A percentile compares a stretch with the other conserved stretches of the same genome.
phyloP scores from a whole-genome alignment of 2,888 invertebrate genomes.

The Geophilus truncorum region DNA sequence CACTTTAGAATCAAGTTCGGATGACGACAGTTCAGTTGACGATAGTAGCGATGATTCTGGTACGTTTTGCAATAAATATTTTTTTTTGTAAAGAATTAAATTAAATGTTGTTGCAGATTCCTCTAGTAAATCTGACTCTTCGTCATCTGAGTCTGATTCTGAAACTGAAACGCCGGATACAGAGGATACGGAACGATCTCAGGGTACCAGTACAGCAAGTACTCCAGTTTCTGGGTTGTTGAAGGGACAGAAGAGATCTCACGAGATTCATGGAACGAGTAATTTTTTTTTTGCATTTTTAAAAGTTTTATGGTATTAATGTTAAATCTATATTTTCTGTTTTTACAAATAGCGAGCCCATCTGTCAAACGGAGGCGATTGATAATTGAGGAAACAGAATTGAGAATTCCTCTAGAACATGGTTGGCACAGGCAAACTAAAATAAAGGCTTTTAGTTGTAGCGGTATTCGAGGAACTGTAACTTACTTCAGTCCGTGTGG shows the following conservation, averaged over 20 bases:
- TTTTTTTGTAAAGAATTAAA: neutral
- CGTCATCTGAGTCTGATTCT: slow-evolving; percentile 23
- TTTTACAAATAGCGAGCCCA: slow-evolving; percentile 25
- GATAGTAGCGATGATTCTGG: slow-evolving; percentile 17
- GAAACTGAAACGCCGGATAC: slow-evolving; percentile 27
- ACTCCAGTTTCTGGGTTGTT: slow-evolving; percentile 22
- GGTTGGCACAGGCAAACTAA: slow-evolving; percentile 90
- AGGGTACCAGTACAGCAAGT: slow-evolving; percentile 2
- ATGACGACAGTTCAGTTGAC: slow-evolving; percentile 15
- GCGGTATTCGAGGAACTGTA: slow-evolving; percentile 89
- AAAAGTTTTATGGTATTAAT: slow-evolving; percentile 31
- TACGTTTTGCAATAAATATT: too few species aligned
- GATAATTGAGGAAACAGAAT: slow-evolving; percentile 56
- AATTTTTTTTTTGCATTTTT: neutral
- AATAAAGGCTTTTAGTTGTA: slow-evolving; percentile 77
- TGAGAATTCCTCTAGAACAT: slow-evolving; percentile 62
- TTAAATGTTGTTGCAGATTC: neutral
- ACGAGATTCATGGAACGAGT: slow-evolving; percentile 3
- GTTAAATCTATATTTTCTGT: neutral
- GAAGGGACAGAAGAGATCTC: neutral
- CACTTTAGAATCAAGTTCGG: neutral
- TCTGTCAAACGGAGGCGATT: slow-evolving; percentile 48
- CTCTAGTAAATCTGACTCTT: slow-evolving; percentile 25
- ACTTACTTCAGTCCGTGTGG: slow-evolving; percentile 71
- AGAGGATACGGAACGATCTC: neutral